Evolutionary conservation across 2,797 vertebrate genomes (phyloP), one percentile per base, ranked within the genome.

Genomic region (Orientallactaga sibirica): DNA sequence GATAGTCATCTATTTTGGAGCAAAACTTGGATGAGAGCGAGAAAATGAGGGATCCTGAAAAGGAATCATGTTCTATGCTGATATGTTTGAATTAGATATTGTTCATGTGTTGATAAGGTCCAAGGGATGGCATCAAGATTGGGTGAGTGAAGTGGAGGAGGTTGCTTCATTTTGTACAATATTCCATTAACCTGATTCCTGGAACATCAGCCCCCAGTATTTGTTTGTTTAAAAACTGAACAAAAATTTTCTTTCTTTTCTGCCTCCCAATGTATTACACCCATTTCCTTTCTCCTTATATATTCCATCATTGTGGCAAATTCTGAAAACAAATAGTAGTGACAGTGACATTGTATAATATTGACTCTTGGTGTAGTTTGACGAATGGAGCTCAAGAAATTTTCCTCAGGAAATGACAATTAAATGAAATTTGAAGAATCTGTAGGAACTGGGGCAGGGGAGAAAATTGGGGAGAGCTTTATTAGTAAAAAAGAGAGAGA

Each of bases 371-470:
- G 29, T 91, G 48, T 89, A 71, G n/a, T 73, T 48, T 84, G 15
- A 70, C 27, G 16, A 48, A 22, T 22, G 14, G 16, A 64, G 37
- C 29, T 94, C 76, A 82, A 80, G 71, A 91, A 87, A 25, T 76
- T 89, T 96, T 84, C 79, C 33, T 58, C 90, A 93, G 70, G 41
- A 95, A 93, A 90, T 81, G 64, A 89, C 43, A 84, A 70, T 85
- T 90, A 66, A 92, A 27, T 76, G 52, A 67, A 41, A 76, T 67
- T 37, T 91, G 66, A 85, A 84, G 58, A 84, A 74, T 93, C n/a
- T 89, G 25, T 81, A 61, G 71, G 55, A 93, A n/a, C 58, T 27
- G 7, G 91, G 48, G 22, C 15, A 80, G 58, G 61, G 74, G 5
- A 52, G 76, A 20, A 90, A 22, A 77, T 68, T 74, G 58, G 71